Percentiles rank a stretch among this genome's conserved stretches.
Evolutionary conservation across 1,140 invertebrate species (phyloP).

Genomic region (Stenopsyche tienmushanensis): DNA sequence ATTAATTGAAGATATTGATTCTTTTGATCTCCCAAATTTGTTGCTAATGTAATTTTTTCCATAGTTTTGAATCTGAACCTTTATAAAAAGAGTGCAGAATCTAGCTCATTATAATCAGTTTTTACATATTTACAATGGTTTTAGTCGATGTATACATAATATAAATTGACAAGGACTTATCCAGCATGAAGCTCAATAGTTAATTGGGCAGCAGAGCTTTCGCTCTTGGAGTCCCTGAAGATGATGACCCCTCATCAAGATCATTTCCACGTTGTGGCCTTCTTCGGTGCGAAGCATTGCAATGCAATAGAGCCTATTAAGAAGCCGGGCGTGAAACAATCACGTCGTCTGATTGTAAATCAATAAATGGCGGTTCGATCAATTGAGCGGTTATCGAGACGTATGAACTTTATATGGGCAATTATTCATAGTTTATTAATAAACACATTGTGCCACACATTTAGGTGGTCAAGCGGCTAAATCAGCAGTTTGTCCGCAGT

Average conservation of each 20-base stretch:
- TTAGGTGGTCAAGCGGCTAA: background rate
- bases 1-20: too few species aligned
- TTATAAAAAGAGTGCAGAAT: too few species aligned
- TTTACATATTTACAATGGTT: background rate
- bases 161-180: background rate
- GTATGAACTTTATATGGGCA: background rate
- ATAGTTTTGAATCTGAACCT: too few species aligned
- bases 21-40: too few species aligned
- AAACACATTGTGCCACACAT: background rate
- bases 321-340: background rate
- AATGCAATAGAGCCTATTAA: background rate
- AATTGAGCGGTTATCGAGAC: background rate
- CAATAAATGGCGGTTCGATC: background rate
- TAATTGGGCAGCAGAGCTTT: too few species aligned
- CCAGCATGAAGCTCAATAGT: too few species aligned
- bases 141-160: background rate
- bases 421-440: background rate
- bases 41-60: too few species aligned
- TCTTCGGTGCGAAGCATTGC: background rate
- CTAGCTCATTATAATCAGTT: background rate
- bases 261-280: too few species aligned
- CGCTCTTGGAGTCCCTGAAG: too few species aligned
- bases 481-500: too few species aligned
- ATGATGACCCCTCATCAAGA: too few species aligned
- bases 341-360: background rate